Evolutionary conservation across 2,888 invertebrate species (phyloP), one percentile per base, ranked within the genome.

Genomic region (Pheosia gnoma): DNA sequence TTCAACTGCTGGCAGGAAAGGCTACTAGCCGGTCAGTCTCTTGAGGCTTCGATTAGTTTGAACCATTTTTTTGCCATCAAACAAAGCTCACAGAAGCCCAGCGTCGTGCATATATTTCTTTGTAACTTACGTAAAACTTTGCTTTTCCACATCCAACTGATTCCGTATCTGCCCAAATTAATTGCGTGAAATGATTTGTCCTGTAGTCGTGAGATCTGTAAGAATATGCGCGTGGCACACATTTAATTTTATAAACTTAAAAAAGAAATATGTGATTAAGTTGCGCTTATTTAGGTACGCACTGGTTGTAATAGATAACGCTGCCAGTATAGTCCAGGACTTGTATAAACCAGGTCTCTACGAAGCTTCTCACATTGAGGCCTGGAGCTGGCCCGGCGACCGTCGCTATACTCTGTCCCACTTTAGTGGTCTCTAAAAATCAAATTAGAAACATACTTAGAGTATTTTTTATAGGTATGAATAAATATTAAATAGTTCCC

Each of bases 291-390:
- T 25, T 37, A 3, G 10, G 10, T 45, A 81, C 88, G 79, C 72
- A 92, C 92, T 82, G 72, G 72, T 91, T 91, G 62, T 89, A 92
- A 80, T 84, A 91, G 5, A 85, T 69, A 11, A 91, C 85, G 61
- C 74, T 87, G 60, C 88, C 90, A 0, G 53, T 70, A 61, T 87
- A 92, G 38, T 85, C 77, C 41, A 91, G 62, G 8, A 83, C 80
- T 58, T 85, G 76, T 79, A 90, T 91, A 65, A 86, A 92, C 93
- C 93, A 93, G 56, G 86, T 82, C 63, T 93, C 93, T 0, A 93
- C 78, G 57, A 91, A 87, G 62, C 86, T 88, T 58, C 82, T 87
- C 4, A 91, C 81, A 38, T 74, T 82, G 3, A 91, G 75, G 0
- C 85, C 83, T 0, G 86, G 75, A 0, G 91, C 72, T 0, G 82